These are phyloP conservation scores for Macrosiphum euphorbiae DNA, from an alignment of 2,888 invertebrate genomes.

Conservation along the genomic window DNA sequence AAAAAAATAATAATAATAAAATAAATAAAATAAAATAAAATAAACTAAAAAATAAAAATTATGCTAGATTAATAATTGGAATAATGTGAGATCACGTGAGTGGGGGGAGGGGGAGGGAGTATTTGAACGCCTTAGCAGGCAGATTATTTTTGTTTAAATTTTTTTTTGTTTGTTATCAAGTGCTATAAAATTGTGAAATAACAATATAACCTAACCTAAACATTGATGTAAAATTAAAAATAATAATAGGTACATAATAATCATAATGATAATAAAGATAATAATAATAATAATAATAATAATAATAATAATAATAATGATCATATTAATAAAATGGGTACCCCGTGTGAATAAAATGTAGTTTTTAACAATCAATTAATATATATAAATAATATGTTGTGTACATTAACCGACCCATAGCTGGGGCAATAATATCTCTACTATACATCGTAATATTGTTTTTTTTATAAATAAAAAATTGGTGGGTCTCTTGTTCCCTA, in stretches of 20 bases:
- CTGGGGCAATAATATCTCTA: conserved; percentile 56
- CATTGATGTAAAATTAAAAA: conserved; percentile 60
- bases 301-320: conserved; percentile 54
- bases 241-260: conserved; percentile 35
- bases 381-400: conserved; percentile 61
- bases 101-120: conserved; percentile 35
- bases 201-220: conserved; percentile 62
- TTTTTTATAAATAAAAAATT: conserved; percentile 54
- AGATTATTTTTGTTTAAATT: neutral
- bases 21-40: conserved; percentile 65
- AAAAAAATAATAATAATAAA: conserved; percentile 64
- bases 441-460: conserved; percentile 54
- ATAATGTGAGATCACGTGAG: conserved; percentile 64
- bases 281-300: conserved; percentile 53
- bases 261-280: neutral
- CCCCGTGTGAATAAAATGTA: conserved; percentile 63
- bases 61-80: conserved; percentile 54
- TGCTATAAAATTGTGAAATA: conserved; percentile 62
- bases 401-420: conserved; percentile 54
- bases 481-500: conserved; percentile 57
- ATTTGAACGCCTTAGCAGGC: conserved; percentile 7
- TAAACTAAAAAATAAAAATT: conserved; percentile 62
- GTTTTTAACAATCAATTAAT: conserved; percentile 62
- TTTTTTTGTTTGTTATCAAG: conserved; percentile 37
- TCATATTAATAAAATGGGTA: conserved; percentile 59